A percentile compares a stretch with the other conserved stretches of the same genome.
phyloP scores from a whole-genome alignment of 1,140 invertebrate species.

The Eufriesea mexicana region DNA sequence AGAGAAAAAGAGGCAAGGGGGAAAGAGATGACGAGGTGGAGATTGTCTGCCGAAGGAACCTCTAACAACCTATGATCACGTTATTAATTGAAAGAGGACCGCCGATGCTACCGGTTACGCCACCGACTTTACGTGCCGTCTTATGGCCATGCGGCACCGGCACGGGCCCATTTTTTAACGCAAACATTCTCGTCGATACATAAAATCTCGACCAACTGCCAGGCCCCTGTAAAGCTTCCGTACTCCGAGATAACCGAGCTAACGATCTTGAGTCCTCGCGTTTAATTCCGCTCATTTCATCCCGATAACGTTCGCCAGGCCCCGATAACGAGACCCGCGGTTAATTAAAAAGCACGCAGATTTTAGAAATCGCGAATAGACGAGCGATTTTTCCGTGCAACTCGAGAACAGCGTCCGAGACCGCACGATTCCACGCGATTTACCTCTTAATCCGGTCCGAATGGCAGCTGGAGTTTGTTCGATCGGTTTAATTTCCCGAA shows the following conservation, averaged over 20 bases:
- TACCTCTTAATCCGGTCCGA: conserved; percentile 23
- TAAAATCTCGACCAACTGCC: conserved; percentile 23
- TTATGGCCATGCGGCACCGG: conserved; percentile 62
- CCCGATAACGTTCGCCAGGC: not conserved
- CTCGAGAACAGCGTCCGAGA: not conserved
- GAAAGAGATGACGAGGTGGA: conserved; percentile 51
- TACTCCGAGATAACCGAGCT: not conserved
- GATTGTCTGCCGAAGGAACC: conserved; percentile 71
- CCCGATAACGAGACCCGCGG: too few relatives aligned
- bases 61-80: conserved; percentile 80
- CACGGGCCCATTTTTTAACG: conserved; percentile 65
- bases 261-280: too few relatives aligned
- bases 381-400: not conserved
- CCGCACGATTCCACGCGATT: conserved; percentile 15
- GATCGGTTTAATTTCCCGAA: conserved; percentile 40
- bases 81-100: conserved; percentile 81
- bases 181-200: conserved; percentile 65
- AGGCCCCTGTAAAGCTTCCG: not conserved
- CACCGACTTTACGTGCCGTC: conserved; percentile 69
- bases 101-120: conserved; percentile 78
- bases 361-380: too few relatives aligned
- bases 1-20: conserved; percentile 57
- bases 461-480: not conserved
- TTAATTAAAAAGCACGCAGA: too few relatives aligned
- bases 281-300: not conserved